Percentiles rank a stretch among this genome's conserved stretches.
These are phyloP conservation scores for Emydoidea blandingii DNA, from an alignment of 2,797 vertebrate species.

Conservation along the genomic window DNA sequence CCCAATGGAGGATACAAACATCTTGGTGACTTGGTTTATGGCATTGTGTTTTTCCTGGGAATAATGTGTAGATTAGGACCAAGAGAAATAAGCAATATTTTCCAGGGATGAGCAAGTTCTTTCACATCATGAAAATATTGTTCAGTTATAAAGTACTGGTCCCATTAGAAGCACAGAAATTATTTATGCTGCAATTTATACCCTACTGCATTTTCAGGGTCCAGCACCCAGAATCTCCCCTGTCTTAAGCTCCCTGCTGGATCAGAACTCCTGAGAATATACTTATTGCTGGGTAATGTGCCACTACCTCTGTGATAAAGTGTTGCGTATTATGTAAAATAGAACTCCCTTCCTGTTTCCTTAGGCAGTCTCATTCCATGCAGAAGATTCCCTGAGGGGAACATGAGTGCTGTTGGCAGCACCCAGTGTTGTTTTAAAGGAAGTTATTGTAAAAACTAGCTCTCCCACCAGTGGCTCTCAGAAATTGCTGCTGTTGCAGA, in stretches of 20 bases:
- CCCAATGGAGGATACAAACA: background rate
- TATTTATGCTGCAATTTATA: background rate
- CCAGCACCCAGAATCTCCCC: background rate
- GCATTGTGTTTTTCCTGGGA: too few relatives aligned
- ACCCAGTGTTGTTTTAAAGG: background rate
- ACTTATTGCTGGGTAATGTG: background rate
- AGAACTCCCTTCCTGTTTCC: background rate
- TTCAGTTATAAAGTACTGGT: background rate
- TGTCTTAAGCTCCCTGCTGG: background rate
- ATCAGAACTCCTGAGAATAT: background rate
- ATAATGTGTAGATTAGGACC: too few relatives aligned
- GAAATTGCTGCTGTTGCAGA: constrained; percentile 35
- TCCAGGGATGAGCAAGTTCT: background rate
- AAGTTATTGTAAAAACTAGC: constrained; percentile 8
- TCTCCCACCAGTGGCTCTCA: background rate
- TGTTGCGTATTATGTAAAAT: constrained; percentile 1
- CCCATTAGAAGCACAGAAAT: background rate
- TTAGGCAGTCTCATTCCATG: background rate
- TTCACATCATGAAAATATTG: background rate
- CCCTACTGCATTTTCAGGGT: background rate
- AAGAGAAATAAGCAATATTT: background rate
- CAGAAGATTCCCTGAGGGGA: background rate
- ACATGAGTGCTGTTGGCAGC: background rate
- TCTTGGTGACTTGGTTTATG: background rate
- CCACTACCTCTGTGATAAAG: background rate